These are phyloP conservation scores for Echeneis naucrates DNA, from an alignment of 2,797 vertebrate species.

Conservation along the genomic window DNA sequence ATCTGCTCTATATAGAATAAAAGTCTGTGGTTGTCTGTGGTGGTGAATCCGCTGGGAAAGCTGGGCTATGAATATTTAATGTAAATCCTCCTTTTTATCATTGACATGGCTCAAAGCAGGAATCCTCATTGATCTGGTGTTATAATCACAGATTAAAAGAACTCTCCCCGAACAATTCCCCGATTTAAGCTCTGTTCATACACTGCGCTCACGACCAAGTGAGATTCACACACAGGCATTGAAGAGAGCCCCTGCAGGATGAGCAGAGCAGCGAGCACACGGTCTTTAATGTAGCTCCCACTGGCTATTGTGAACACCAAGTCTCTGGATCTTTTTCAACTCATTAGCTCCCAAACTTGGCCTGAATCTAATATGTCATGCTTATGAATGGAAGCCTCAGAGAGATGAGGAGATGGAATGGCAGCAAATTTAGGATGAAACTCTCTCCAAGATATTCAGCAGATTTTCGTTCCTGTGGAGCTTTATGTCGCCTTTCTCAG, in stretches of 20 bases:
- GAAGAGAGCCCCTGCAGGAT: slow-evolving; percentile 62
- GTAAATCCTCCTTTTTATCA: slow-evolving; percentile 82
- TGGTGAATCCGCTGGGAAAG: slow-evolving; percentile 66
- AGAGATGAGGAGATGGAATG: slow-evolving; percentile 73
- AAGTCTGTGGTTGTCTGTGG: slow-evolving; percentile 73
- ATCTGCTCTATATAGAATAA: slow-evolving; percentile 67
- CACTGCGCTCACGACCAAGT: slow-evolving; percentile 58
- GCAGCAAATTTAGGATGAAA: slow-evolving; percentile 20
- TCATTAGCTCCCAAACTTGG: slow-evolving; percentile 85
- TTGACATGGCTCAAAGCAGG: slow-evolving; percentile 76
- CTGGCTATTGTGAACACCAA: slow-evolving; percentile 71
- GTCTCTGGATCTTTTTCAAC: slow-evolving; percentile 80
- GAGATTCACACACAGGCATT: slow-evolving; percentile 58
- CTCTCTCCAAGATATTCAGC: slow-evolving; percentile 40
- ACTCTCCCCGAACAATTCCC: slow-evolving; percentile 80
- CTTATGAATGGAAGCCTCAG: slow-evolving; percentile 78
- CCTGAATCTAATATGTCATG: slow-evolving; percentile 70
- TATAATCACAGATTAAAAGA: slow-evolving; percentile 85
- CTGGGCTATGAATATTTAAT: slow-evolving; percentile 84
- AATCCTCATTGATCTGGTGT: slow-evolving; percentile 83
- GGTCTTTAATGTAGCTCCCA: slow-evolving; percentile 76
- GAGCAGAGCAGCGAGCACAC: slow-evolving; percentile 57
- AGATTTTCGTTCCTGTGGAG: slow-evolving; percentile 44
- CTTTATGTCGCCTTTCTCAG: slow-evolving; percentile 15
- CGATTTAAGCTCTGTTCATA: slow-evolving; percentile 82